phyloP scores from a whole-genome alignment of 2,797 vertebrate species.

The Rhincodon typus region DNA sequence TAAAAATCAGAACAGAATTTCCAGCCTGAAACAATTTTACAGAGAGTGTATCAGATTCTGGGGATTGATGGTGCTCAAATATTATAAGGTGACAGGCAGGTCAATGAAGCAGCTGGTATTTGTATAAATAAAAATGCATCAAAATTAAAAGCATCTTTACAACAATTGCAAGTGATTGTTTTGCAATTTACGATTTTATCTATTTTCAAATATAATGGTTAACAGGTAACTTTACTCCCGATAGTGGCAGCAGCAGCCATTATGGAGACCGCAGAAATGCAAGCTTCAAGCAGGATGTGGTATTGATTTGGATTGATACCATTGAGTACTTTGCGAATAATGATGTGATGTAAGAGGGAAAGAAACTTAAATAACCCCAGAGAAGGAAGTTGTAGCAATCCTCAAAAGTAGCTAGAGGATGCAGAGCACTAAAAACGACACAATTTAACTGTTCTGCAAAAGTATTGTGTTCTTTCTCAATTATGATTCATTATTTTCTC shows the following conservation, averaged over 20 bases:
- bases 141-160: not conserved
- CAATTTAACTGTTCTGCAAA: not conserved
- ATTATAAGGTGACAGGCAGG: not conserved
- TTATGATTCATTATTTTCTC: constrained; percentile 9
- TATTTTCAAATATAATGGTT: not conserved
- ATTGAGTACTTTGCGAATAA: not conserved
- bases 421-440: not conserved
- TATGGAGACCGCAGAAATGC: not conserved
- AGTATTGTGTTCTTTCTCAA: not conserved
- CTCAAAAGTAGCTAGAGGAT: not conserved
- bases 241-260: not conserved
- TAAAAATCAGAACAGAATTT: not conserved
- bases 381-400: not conserved
- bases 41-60: not conserved
- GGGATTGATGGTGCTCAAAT: not conserved
- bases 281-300: not conserved
- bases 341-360: not conserved
- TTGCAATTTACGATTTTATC: not conserved
- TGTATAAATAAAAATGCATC: not conserved
- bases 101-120: not conserved
- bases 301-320: not conserved
- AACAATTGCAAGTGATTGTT: not conserved
- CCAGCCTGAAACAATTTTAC: not conserved
- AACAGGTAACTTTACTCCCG: not conserved
- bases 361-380: not conserved